These are phyloP conservation scores for Crocidura indochinensis DNA, from an alignment of 2,797 vertebrate genomes.

Conservation along the genomic window DNA sequence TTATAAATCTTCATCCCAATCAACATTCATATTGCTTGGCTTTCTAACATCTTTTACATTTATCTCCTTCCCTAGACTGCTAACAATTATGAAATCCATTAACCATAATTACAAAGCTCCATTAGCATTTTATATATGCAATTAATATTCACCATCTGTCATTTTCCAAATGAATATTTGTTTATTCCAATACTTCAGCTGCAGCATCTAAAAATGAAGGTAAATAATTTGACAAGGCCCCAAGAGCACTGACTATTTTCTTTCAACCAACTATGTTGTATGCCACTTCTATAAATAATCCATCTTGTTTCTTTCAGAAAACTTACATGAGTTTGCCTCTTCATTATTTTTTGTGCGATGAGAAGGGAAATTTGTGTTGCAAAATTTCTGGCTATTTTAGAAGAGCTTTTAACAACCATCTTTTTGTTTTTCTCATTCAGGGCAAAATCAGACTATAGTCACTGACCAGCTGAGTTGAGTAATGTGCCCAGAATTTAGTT, in stretches of 20 bases:
- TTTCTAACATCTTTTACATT: constrained; percentile 58
- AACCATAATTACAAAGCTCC: constrained; percentile 68
- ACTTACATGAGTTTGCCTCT: constrained; percentile 56
- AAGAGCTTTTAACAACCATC: constrained; percentile 40
- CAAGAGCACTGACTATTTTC: constrained; percentile 62
- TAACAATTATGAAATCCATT: constrained; percentile 74
- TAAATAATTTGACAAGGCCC: constrained; percentile 78
- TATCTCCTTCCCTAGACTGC: not conserved
- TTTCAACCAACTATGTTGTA: constrained; percentile 72
- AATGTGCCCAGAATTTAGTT: not conserved
- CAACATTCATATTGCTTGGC: constrained; percentile 48
- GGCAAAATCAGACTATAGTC: not conserved
- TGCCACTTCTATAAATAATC: constrained; percentile 75
- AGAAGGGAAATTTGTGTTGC: constrained; percentile 38
- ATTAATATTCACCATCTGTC: constrained; percentile 79
- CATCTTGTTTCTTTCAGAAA: constrained; percentile 57
- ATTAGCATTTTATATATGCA: constrained; percentile 54
- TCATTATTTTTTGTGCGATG: constrained; percentile 34
- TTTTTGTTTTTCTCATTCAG: not conserved
- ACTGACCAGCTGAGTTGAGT: not conserved
- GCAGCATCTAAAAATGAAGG: constrained; percentile 74
- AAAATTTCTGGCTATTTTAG: constrained; percentile 62
- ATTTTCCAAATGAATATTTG: constrained; percentile 69
- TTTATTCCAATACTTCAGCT: constrained; percentile 72
- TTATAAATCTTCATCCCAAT: not conserved